These are phyloP conservation scores for Saccopteryx leptura DNA, from an alignment of 2,113 vertebrate genomes.

Conservation along the genomic window DNA sequence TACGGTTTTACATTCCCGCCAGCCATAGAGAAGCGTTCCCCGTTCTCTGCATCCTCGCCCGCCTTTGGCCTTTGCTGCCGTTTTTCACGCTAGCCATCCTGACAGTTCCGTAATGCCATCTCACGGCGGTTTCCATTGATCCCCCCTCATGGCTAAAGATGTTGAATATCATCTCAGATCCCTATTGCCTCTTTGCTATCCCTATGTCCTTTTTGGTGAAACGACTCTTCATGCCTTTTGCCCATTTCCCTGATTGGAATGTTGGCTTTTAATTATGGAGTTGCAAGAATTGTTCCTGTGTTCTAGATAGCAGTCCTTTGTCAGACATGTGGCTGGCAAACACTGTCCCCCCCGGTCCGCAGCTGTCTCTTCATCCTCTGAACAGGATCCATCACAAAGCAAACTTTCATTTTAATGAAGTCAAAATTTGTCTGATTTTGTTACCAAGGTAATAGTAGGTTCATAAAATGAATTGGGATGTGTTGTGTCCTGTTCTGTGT, in stretches of 20 bases:
- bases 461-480: neutral
- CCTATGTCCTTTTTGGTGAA: neutral
- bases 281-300: slow-evolving; percentile 6
- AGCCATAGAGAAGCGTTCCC: neutral
- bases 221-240: neutral
- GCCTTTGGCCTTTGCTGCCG: neutral
- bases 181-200: neutral
- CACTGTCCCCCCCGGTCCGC: neutral
- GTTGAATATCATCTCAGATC: neutral
- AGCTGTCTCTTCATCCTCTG: neutral
- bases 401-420: neutral
- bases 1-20: neutral
- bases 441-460: neutral
- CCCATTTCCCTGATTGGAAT: neutral
- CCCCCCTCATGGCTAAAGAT: neutral
- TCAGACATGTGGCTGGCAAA: neutral
- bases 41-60: neutral
- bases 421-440: neutral
- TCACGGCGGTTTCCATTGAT: neutral
- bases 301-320: neutral
- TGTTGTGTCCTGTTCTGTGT: neutral
- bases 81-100: neutral
- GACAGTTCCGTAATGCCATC: neutral
- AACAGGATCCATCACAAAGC: neutral
- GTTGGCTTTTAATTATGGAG: neutral